These are phyloP conservation scores for Amblyteles armatorius DNA, from an alignment of 2,888 invertebrate genomes.

Conservation along the genomic window DNA sequence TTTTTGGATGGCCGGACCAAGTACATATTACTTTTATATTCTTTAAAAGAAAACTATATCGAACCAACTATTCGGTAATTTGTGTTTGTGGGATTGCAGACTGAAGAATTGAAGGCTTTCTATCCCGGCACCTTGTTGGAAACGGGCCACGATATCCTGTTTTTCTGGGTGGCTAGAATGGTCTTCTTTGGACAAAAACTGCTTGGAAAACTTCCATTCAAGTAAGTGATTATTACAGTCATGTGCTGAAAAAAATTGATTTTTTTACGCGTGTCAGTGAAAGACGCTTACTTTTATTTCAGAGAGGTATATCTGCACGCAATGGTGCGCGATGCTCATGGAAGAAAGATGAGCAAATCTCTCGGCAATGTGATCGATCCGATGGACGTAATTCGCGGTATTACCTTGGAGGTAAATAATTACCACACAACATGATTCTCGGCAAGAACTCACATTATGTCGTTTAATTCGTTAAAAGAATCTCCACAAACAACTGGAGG, in stretches of 20 bases:
- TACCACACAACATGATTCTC: neutral
- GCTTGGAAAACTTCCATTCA: conserved; percentile 96
- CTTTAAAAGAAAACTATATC: neutral
- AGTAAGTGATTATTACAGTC: conserved; percentile 83
- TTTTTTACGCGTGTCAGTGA: neutral
- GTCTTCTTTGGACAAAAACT: conserved; percentile 97
- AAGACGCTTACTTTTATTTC: conserved; percentile 64
- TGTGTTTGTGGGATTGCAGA: conserved; percentile 82
- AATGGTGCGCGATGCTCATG: conserved; percentile 98
- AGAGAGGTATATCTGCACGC: conserved; percentile 97
- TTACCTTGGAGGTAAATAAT: conserved; percentile 89
- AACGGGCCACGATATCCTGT: conserved; percentile 98
- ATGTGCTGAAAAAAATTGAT: neutral
- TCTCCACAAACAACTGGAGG: conserved; percentile 90
- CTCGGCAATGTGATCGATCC: conserved; percentile 99
- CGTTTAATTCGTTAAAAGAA: conserved; percentile 77
- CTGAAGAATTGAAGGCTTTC: conserved; percentile 90
- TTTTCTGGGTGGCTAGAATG: conserved; percentile 99
- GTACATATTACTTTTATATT: conserved; percentile 81
- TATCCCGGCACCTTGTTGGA: conserved; percentile 97
- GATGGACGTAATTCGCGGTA: conserved; percentile 96
- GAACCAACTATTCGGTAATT: neutral
- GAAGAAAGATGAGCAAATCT: conserved; percentile 99
- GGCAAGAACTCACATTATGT: neutral
- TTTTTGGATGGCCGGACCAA: conserved; percentile 98